phyloP scores from a whole-genome alignment of 2,113 vertebrate species.

The Larimichthys polyactis region DNA sequence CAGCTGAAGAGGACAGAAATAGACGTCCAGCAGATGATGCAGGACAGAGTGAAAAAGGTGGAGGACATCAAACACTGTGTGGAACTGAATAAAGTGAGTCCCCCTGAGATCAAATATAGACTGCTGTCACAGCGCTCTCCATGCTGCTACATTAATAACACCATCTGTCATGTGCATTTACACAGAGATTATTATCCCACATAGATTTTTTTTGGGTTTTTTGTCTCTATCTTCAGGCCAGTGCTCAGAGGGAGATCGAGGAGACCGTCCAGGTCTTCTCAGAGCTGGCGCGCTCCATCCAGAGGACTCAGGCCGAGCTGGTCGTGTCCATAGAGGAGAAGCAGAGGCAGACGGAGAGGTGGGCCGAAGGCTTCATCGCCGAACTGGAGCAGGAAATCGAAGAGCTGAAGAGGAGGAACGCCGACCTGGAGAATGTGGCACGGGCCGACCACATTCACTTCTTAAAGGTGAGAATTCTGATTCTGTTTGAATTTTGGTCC shows the following conservation, averaged over 20 bases:
- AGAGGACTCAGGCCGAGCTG: slow-evolving; percentile 80
- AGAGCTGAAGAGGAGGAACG: slow-evolving; percentile 73
- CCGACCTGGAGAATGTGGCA: slow-evolving; percentile 77
- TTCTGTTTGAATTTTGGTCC: neutral
- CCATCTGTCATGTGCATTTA: no score
- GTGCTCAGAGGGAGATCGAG: slow-evolving; percentile 77
- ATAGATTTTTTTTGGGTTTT: neutral
- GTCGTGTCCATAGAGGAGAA: slow-evolving; percentile 80
- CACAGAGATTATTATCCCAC: no score
- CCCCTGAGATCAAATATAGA: no score
- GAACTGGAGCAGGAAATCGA: slow-evolving; percentile 82
- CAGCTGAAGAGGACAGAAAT: slow-evolving; percentile 81
- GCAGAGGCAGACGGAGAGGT: slow-evolving; percentile 73
- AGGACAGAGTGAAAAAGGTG: slow-evolving; percentile 81
- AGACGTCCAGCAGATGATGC: slow-evolving; percentile 86
- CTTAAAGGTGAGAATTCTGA: slow-evolving; percentile 73
- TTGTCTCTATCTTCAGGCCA: slow-evolving; percentile 63
- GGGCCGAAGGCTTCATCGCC: slow-evolving; percentile 73
- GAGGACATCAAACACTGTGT: slow-evolving; percentile 80
- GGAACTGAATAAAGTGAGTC: slow-evolving; percentile 82
- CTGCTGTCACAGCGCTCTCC: no score
- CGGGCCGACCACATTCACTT: slow-evolving; percentile 85
- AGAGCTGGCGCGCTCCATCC: slow-evolving; percentile 79
- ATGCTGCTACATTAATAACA: neutral
- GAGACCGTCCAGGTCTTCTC: slow-evolving; percentile 81